These are phyloP conservation scores for Psittacula echo DNA, from an alignment of 2,797 vertebrate genomes.

Conservation along the genomic window DNA sequence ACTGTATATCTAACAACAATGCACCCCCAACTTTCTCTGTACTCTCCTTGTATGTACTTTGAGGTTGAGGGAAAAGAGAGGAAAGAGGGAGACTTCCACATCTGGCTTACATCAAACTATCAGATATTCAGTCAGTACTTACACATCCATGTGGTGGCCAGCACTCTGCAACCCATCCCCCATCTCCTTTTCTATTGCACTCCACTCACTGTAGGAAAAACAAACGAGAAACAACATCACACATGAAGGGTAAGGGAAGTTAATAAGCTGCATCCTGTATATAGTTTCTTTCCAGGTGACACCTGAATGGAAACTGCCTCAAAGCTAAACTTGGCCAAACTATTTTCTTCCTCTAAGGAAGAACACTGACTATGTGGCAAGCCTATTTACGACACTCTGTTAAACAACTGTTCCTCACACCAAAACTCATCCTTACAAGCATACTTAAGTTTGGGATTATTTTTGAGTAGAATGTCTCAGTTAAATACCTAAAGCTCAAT, in stretches of 20 bases:
- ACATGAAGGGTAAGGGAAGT: slow-evolving; percentile 55
- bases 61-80: slow-evolving; percentile 47
- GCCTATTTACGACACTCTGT: not conserved
- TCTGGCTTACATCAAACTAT: slow-evolving; percentile 75
- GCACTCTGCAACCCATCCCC: slow-evolving; percentile 97
- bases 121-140: slow-evolving; percentile 79
- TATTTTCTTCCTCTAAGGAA: not conserved
- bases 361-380: not conserved
- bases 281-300: slow-evolving; percentile 53
- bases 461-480: not conserved
- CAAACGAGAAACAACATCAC: slow-evolving; percentile 67
- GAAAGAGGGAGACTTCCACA: slow-evolving; percentile 58
- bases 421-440: not conserved
- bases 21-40: not conserved
- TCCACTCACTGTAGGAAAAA: slow-evolving; percentile 90
- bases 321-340: not conserved
- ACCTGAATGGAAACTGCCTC: slow-evolving; percentile 54
- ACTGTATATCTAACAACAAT: not conserved
- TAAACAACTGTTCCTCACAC: not conserved
- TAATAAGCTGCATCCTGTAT: slow-evolving; percentile 63
- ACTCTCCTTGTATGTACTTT: not conserved
- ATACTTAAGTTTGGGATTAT: not conserved
- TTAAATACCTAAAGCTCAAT: not conserved
- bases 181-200: slow-evolving; percentile 96
- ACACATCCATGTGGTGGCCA: slow-evolving; percentile 99